These are phyloP conservation scores for Xenopus petersii DNA, from an alignment of 2,797 vertebrate genomes.

Conservation along the genomic window DNA sequence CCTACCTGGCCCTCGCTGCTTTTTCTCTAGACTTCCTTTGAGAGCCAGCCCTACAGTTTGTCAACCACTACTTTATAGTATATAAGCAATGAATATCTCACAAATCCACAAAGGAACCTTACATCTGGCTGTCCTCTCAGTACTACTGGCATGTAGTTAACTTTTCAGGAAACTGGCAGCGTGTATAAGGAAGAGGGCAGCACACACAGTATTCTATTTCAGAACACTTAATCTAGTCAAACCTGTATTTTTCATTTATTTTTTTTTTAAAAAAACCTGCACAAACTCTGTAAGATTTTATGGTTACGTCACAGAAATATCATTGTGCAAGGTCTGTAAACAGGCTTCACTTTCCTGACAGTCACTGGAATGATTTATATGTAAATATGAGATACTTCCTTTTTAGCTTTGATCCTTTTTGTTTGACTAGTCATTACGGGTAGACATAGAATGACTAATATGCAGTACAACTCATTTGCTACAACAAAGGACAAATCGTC, in stretches of 20 bases:
- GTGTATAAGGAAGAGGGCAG: neutral
- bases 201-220: neutral
- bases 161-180: neutral
- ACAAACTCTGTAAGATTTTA: neutral
- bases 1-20: too few relatives aligned
- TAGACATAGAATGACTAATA: constrained; percentile 42
- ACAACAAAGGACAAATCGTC: constrained; percentile 36
- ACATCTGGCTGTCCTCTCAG: too few relatives aligned
- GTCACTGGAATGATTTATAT: constrained; percentile 17
- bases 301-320: constrained; percentile 16
- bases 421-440: constrained; percentile 35
- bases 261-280: too few relatives aligned
- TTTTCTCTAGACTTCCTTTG: too few relatives aligned
- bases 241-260: neutral
- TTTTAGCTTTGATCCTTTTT: constrained; percentile 17
- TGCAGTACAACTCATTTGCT: constrained; percentile 31
- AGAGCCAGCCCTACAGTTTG: too few relatives aligned
- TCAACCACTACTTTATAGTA: too few relatives aligned
- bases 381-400: constrained; percentile 34
- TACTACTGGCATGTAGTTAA: neutral
- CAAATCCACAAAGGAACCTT: too few relatives aligned
- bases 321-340: constrained; percentile 34
- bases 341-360: constrained; percentile 21
- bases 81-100: too few relatives aligned
- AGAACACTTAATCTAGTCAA: neutral